Base-by-base conservation (phyloP, 2,113 vertebrate genomes). In the Lipotes vexillifer region DNA sequence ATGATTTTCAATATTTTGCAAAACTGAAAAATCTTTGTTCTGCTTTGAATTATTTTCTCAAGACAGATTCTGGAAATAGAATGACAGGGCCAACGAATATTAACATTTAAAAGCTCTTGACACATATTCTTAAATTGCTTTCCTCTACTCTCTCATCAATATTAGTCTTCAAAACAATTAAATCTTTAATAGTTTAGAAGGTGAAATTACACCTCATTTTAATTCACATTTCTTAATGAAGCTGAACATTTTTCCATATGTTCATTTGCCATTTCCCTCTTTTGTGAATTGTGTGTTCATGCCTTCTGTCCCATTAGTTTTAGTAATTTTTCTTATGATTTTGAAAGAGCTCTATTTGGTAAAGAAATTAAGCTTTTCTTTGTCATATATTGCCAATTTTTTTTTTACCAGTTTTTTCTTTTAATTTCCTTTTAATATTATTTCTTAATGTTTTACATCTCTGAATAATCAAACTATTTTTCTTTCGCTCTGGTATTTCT, bases 201-300 rank as follows among this genome's bases (percentile, higher is more conserved):
- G 66, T 83, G 66, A 95, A 97, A 83, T 96, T 93, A 82, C 3
- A 91, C 83, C 63, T 94, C 71, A 89, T 78, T 94, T 95, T 78
- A 93, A 95, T 95, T 88, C 55, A 52, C 31, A 87, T 86, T 93
- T 89, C 83, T 78, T 93, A 96, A 97, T 78, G 77, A 97, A n/a
- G 29, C 91, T 71, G 78, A 93, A 90, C 33, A 38, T 74, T 94
- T 97, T 95, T 69, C 85, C 91, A 75, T 85, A 21, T 90, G 83
- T 36, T 83, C 82, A 88, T 85, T 75, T 93, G 84, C n/a, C 75
- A 33, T 57, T 94, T 97, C 88, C 84, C 65, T 88, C 55, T 83
- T 69, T 80, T 80, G 71, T 44, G 74, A 88, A 92, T 14, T 84
- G 11, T 71, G 44, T n/a, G 0, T 49, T 93, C 31, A 36, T 61